phyloP scores from a whole-genome alignment of 2,888 invertebrate genomes.

The Sthenelais limicola region DNA sequence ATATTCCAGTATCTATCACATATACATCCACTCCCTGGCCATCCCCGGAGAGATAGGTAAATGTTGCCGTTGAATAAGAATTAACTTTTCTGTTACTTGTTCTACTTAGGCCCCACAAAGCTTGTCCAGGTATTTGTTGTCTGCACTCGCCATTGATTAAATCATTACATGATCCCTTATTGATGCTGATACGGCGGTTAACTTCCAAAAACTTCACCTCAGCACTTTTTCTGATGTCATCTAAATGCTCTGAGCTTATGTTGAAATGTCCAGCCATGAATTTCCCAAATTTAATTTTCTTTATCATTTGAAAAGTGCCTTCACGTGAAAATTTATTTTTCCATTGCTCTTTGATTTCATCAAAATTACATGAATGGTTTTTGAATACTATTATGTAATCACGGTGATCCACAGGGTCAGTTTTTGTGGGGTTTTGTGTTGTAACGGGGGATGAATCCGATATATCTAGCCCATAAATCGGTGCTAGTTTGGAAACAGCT shows the following conservation, averaged over 20 bases:
- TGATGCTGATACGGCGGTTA: slow-evolving; percentile 6
- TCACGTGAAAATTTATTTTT: neutral
- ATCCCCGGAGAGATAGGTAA: slow-evolving; percentile 6
- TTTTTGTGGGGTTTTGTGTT: too few relatives aligned
- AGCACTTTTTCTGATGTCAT: neutral
- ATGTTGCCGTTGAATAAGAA: neutral
- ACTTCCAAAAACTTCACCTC: slow-evolving; percentile 26
- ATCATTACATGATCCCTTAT: neutral
- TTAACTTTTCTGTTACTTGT: neutral
- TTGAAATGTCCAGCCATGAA: slow-evolving; percentile 11
- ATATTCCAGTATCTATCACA: slow-evolving; percentile 41
- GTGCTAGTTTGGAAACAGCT: too few relatives aligned
- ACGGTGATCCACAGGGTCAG: neutral
- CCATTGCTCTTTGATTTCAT: neutral
- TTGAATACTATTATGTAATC: slow-evolving; percentile 28
- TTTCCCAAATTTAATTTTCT: neutral
- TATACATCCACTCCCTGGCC: slow-evolving; percentile 42
- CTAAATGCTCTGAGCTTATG: neutral
- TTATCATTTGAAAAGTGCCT: neutral
- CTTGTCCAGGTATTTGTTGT: slow-evolving; percentile 5
- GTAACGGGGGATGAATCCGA: too few relatives aligned
- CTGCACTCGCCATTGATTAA: slow-evolving; percentile 13
- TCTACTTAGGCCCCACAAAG: slow-evolving; percentile 22
- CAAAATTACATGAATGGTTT: slow-evolving; percentile 17
- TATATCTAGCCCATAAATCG: too few relatives aligned